A percentile compares a stretch with the other conserved stretches of the same genome.
Evolutionary conservation across 37 sponge, comb jelly and placozoan genomes (phyloP).

Genomic region (Agelas oroides): DNA sequence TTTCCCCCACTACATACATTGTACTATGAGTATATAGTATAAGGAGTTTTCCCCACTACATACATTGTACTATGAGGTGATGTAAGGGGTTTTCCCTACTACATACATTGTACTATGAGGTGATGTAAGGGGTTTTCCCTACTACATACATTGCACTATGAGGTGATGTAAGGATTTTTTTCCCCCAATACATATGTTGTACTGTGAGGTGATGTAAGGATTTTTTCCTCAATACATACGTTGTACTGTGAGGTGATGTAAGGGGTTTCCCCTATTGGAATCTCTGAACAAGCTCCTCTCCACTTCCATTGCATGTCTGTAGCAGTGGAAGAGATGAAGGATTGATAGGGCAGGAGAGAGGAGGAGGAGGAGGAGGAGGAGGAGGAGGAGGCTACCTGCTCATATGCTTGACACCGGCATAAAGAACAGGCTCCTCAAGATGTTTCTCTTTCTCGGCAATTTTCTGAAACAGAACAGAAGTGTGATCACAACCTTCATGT

Average conservation of each 20-base stretch:
- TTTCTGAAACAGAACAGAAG: slow-evolving; percentile 21
- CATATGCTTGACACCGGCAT: slow-evolving; percentile 44
- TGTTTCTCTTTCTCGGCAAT: slow-evolving; percentile 8
- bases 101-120: too few relatives aligned
- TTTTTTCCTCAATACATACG: too few relatives aligned
- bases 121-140: slow-evolving; percentile 24
- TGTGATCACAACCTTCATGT: neutral
- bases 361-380: neutral
- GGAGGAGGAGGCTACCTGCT: slow-evolving; percentile 25
- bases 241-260: slow-evolving; percentile 59
- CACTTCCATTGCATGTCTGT: slow-evolving; percentile 65
- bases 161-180: too few relatives aligned
- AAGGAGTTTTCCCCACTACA: too few relatives aligned
- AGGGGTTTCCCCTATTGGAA: slow-evolving; percentile 1
- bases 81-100: slow-evolving; percentile 14
- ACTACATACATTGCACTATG: neutral
- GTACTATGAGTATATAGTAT: neutral
- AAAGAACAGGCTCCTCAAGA: slow-evolving; percentile 11
- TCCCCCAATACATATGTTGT: too few relatives aligned
- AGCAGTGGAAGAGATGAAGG: neutral
- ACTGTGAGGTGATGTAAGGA: too few relatives aligned
- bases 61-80: slow-evolving; percentile 58
- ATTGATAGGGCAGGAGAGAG: neutral
- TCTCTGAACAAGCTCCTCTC: slow-evolving; percentile 45
- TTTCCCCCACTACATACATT: neutral